phyloP scores from a whole-genome alignment of 2,797 vertebrate genomes.

The Cirrhinus mrigala region DNA sequence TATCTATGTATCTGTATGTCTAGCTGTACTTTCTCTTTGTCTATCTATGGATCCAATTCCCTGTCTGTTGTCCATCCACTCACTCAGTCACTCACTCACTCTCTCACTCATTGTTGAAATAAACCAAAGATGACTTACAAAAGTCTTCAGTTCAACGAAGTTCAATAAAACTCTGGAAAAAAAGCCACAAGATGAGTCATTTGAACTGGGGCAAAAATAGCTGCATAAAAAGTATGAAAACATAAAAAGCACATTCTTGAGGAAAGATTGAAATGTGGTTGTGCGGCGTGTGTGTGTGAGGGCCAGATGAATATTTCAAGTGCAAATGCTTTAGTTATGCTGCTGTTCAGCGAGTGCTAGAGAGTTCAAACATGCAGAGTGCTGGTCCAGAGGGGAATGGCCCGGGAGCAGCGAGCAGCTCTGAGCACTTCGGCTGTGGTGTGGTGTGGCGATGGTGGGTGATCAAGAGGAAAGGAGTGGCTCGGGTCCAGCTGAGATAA shows the following conservation, averaged over 20 bases:
- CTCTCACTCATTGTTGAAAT: neutral
- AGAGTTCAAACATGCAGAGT: constrained; percentile 74
- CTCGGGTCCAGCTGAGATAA: constrained; percentile 83
- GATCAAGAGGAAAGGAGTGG: constrained; percentile 70
- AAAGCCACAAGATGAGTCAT: constrained; percentile 68
- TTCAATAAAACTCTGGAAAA: constrained; percentile 43
- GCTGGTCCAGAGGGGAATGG: constrained; percentile 68
- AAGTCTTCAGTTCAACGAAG: constrained; percentile 47
- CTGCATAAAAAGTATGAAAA: constrained; percentile 48
- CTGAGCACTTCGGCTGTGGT: constrained; percentile 74
- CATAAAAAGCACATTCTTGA: constrained; percentile 64
- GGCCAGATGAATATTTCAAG: constrained; percentile 80
- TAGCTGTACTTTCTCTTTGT: neutral
- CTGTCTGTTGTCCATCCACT: neutral
- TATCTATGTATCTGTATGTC: neutral
- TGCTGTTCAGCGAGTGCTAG: constrained; percentile 70
- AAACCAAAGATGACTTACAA: constrained; percentile 16
- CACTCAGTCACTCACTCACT: neutral
- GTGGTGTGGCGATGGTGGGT: constrained; percentile 15
- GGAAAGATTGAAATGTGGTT: constrained; percentile 73
- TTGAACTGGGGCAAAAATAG: constrained; percentile 58
- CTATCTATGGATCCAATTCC: too few relatives aligned
- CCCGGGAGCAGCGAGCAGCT: constrained; percentile 63
- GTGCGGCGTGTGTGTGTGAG: constrained; percentile 39
- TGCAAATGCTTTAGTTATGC: constrained; percentile 71